A percentile compares a stretch with the other conserved stretches of the same genome.
These are phyloP conservation scores for Ostrea edulis DNA, from an alignment of 1,140 invertebrate species.

Conservation along the genomic window DNA sequence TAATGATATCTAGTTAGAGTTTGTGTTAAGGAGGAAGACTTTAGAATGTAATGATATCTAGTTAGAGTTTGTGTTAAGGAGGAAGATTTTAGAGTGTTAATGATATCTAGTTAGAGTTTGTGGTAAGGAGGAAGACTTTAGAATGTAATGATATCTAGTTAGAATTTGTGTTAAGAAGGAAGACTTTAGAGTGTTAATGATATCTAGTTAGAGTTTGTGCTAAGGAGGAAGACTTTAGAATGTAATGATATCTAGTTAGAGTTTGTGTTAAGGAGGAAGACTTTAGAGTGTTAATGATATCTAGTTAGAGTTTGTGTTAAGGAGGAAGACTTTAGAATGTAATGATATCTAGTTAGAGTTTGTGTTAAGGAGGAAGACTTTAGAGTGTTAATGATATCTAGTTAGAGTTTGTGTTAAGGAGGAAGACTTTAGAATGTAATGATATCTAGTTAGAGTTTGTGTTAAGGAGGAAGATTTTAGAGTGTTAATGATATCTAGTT, in stretches of 20 bases:
- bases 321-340: background rate
- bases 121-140: background rate
- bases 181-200: background rate
- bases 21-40: background rate
- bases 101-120: background rate
- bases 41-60: background rate
- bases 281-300: background rate
- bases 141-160: background rate
- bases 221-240: background rate
- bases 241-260: background rate
- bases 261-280: background rate
- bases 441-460: background rate
- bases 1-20: background rate
- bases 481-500: background rate
- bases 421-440: background rate
- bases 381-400: background rate
- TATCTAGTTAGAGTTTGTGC: background rate
- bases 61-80: background rate
- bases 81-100: background rate
- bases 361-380: background rate
- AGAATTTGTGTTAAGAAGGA: background rate
- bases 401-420: background rate
- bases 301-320: background rate
- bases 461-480: background rate
- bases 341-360: background rate